These are phyloP conservation scores for Gallinago undulata DNA, from an alignment of 2,113 vertebrate genomes.

Conservation along the genomic window DNA sequence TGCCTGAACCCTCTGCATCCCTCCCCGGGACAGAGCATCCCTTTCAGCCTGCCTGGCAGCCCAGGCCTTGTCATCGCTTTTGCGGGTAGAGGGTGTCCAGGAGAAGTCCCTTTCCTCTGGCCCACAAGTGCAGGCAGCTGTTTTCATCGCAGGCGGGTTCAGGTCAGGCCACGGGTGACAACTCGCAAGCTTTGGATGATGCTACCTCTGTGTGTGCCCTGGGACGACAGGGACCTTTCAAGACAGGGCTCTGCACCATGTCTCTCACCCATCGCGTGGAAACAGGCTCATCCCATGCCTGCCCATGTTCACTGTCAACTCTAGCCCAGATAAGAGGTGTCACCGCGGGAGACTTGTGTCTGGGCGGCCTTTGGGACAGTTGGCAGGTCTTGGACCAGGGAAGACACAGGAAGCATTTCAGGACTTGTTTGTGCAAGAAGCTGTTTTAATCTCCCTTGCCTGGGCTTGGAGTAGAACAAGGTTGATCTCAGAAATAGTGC, in stretches of 20 bases:
- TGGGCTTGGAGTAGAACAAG: neutral
- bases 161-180: neutral
- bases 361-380: neutral
- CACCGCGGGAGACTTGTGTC: neutral
- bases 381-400: neutral
- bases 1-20: neutral
- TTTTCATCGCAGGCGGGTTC: neutral
- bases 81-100: neutral
- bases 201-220: neutral
- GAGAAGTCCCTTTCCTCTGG: neutral
- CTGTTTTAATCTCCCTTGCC: slow-evolving; percentile 27
- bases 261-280: neutral
- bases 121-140: neutral
- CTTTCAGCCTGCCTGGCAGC: neutral
- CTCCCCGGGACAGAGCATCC: neutral
- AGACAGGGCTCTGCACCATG: neutral
- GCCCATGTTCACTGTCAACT: neutral
- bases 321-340: slow-evolving; percentile 34
- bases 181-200: neutral
- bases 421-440: slow-evolving; percentile 45
- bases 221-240: neutral
- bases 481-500: neutral
- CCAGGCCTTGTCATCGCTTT: neutral
- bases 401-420: neutral
- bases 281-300: neutral